These are phyloP conservation scores for Orchesellides sinensis DNA, from an alignment of 2,888 invertebrate species.

Conservation along the genomic window DNA sequence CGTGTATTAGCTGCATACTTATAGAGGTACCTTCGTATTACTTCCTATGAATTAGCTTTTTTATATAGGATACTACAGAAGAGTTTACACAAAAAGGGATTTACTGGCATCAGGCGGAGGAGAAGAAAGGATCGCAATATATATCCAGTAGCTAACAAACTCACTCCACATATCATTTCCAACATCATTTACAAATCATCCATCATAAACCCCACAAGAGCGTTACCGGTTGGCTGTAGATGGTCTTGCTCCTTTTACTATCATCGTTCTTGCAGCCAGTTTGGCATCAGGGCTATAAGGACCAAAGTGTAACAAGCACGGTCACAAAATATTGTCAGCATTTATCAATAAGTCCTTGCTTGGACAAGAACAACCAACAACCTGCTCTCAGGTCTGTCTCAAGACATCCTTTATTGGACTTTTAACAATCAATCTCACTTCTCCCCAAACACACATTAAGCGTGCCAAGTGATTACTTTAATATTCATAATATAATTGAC, in stretches of 20 bases:
- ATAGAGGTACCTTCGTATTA: not conserved
- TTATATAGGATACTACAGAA: not conserved
- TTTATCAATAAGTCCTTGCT: constrained; percentile 24
- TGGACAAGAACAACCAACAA: constrained; percentile 25
- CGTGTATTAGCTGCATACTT: not conserved
- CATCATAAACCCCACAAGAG: constrained; percentile 37
- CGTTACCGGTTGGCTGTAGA: too few relatives aligned
- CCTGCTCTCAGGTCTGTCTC: constrained; percentile 8
- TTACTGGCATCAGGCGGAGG: constrained; percentile 31
- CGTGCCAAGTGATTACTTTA: not conserved
- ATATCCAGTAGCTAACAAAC: constrained; percentile 10
- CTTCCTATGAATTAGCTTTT: too few relatives aligned
- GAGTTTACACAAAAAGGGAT: constrained; percentile 7
- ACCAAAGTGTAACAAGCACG: constrained; percentile 6
- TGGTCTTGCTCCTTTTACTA: constrained; percentile 28
- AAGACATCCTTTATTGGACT: not conserved
- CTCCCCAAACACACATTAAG: not conserved
- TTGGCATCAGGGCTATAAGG: constrained; percentile 43
- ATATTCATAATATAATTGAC: not conserved
- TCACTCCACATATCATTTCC: constrained; percentile 46
- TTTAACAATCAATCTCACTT: constrained; percentile 15
- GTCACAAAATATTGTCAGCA: constrained; percentile 44
- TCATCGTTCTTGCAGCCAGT: not conserved
- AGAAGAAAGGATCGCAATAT: constrained; percentile 27
- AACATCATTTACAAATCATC: constrained; percentile 52